A percentile compares a stretch with the other conserved stretches of the same genome.
These are phyloP conservation scores for Platycercus adscitus DNA, from an alignment of 2,113 vertebrate species.

Conservation along the genomic window DNA sequence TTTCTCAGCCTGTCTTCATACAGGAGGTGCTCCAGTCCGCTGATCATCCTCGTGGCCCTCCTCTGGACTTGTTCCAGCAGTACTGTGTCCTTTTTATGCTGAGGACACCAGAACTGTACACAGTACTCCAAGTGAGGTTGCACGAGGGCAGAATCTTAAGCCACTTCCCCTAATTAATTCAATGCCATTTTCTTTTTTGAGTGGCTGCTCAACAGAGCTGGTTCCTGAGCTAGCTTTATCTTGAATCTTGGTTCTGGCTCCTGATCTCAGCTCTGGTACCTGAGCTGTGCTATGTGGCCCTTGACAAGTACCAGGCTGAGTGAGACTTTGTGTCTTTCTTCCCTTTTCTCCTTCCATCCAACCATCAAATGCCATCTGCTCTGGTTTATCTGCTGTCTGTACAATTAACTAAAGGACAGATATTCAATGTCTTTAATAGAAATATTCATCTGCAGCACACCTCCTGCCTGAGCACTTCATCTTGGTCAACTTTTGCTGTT, in stretches of 20 bases:
- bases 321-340: background rate
- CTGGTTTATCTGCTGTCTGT: background rate
- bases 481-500: background rate
- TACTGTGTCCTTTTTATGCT: too few species aligned
- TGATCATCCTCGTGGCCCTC: too few species aligned
- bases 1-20: too few species aligned
- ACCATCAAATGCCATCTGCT: background rate
- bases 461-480: background rate
- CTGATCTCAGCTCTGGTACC: background rate
- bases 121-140: too few species aligned
- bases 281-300: background rate
- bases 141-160: background rate
- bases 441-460: background rate
- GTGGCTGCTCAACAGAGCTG: background rate
- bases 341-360: background rate
- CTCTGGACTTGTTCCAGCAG: too few species aligned
- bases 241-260: background rate
- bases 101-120: too few species aligned
- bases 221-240: background rate
- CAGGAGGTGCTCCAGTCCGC: too few species aligned
- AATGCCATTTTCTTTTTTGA: background rate
- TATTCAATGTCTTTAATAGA: background rate
- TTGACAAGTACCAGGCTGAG: background rate
- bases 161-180: background rate
- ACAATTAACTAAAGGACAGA: background rate